phyloP scores from a whole-genome alignment of 2,113 vertebrate genomes.

The Megaleporinus macrocephalus region DNA sequence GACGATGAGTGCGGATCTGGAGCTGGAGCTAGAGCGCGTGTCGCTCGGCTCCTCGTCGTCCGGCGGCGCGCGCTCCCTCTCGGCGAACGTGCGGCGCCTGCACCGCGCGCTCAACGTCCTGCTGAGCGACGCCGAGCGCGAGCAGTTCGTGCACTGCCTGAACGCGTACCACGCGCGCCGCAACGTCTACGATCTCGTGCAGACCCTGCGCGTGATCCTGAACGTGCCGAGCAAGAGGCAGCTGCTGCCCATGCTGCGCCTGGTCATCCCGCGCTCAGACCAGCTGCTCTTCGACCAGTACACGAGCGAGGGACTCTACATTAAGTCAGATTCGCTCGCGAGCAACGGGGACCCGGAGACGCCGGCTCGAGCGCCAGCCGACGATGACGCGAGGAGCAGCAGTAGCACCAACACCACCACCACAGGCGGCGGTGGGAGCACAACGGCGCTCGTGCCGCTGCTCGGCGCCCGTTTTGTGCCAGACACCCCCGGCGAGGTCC shows the following conservation, averaged over 20 bases:
- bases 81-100: conserved; percentile 91
- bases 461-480: conserved; percentile 77
- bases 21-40: conserved; percentile 79
- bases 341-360: conserved; percentile 68
- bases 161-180: conserved; percentile 94
- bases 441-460: conserved; percentile 73
- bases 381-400: background rate
- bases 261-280: conserved; percentile 94
- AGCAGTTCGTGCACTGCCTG: conserved; percentile 96
- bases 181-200: conserved; percentile 96
- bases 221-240: conserved; percentile 90
- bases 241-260: conserved; percentile 92
- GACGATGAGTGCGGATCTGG: conserved; percentile 83
- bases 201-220: conserved; percentile 90
- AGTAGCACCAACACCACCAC: conserved; percentile 62
- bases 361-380: background rate
- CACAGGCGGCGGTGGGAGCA: conserved; percentile 70
- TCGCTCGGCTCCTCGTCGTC: conserved; percentile 85
- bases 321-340: conserved; percentile 76
- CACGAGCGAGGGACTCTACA: conserved; percentile 91
- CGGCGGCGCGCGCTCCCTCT: conserved; percentile 85
- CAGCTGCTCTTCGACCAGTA: conserved; percentile 98
- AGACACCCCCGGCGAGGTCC: conserved; percentile 80
- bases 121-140: conserved; percentile 89
- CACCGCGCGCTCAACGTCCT: conserved; percentile 92